A percentile compares a stretch with the other conserved stretches of the same genome.
Evolutionary conservation across 2,113 vertebrate species (phyloP).

Genomic region (Irena cyanogastra): DNA sequence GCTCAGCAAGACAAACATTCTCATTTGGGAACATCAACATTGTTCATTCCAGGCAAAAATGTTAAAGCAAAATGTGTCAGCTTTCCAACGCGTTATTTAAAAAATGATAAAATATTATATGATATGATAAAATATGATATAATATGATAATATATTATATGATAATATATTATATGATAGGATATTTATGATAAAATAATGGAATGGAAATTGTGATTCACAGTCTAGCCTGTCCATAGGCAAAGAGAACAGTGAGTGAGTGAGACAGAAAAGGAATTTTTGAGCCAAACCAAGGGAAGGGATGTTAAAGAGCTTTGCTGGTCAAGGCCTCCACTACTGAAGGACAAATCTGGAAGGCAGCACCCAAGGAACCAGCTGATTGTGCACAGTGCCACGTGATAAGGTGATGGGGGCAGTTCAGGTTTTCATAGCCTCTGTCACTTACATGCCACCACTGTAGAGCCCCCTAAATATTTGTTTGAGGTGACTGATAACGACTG

Average conservation of each 20-base stretch:
- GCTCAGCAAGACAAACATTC: not conserved
- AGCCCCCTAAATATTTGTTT: not conserved
- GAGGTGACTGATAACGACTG: not conserved
- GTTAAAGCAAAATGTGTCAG: not conserved
- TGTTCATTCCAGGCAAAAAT: not conserved
- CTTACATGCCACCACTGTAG: not conserved
- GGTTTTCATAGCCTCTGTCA: not conserved
- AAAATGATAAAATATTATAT: not conserved
- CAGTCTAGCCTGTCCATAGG: not conserved
- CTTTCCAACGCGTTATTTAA: not conserved
- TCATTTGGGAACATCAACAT: not conserved
- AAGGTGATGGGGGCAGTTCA: not conserved
- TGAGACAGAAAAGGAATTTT: not conserved
- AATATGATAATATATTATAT: too few species aligned
- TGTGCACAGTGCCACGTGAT: not conserved
- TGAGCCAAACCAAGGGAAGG: not conserved
- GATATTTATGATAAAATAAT: too few species aligned
- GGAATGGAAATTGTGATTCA: not conserved
- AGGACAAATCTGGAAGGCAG: not conserved
- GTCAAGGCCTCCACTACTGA: not conserved
- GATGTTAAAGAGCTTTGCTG: not conserved
- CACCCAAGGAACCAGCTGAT: not conserved
- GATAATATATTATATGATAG: too few species aligned
- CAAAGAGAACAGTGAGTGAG: not conserved
- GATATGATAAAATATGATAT: too few species aligned